Evolutionary conservation across 2,888 invertebrate genomes (phyloP), one percentile per base, ranked within the genome.

Genomic region (Sacculina carcini): DNA sequence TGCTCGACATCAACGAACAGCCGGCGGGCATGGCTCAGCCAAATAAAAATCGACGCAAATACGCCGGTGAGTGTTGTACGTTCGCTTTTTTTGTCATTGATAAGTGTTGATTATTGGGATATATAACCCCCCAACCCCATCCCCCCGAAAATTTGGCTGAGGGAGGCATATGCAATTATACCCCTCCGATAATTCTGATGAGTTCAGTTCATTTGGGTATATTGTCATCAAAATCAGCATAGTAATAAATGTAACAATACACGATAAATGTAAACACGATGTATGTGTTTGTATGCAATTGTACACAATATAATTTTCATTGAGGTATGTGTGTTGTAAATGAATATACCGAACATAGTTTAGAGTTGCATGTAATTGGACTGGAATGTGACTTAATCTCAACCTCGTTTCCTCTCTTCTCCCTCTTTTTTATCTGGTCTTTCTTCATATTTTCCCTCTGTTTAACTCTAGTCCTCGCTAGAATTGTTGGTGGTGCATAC

Each of bases 1-100:
- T 94, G 47, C 69, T 94, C 36, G 92, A 92, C 64, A 87, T 94
- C 60, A 78, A 81, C 3, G 92, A 94, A 62, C 86, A 89, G 62
- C 92, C 92, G 0, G 66, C 84, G 29, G 82, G 82, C 10, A 78
- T 16, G n/a, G 34, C 16, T 12, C 52, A 38, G 40, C 48, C 16
- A 26, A 24, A 10, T n/a, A 26, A 29, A 26, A 50, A 38, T 19
- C 36, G 34, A 16, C 21, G 23, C 5, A 50, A n/a, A 32, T 32
- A 49, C 19, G 60, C 59, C 64, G 66, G 56, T 62, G 61, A 3
- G 60, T 61, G 53, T 58, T 65, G 60, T n/a, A n/a, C n/a, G n/a
- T n/a, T n/a, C n/a, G n/a, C n/a, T n/a, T n/a, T n/a, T n/a, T n/a
- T n/a, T n/a, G n/a, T n/a, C n/a, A n/a, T n/a, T n/a, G n/a, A n/a